These are phyloP conservation scores for Lepisosteus osseus DNA, from an alignment of 2,113 vertebrate species.

Conservation along the genomic window DNA sequence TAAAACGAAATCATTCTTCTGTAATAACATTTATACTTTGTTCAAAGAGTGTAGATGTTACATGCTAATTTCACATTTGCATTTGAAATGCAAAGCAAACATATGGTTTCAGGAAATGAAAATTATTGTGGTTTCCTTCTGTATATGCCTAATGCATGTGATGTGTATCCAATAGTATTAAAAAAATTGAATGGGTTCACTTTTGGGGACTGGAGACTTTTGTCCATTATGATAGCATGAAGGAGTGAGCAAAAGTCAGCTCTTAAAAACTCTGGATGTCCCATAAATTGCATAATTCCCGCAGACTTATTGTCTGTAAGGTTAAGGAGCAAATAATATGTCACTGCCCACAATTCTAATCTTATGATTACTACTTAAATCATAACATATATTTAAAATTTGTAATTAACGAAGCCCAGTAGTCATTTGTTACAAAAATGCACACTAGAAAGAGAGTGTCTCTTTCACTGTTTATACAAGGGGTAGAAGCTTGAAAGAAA, in stretches of 20 bases:
- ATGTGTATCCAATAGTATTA: background rate
- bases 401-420: conserved; percentile 29
- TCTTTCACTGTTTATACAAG: conserved; percentile 32
- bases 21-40: background rate
- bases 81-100: conserved; percentile 25
- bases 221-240: conserved; percentile 23
- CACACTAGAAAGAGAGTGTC: conserved; percentile 8
- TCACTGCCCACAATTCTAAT: conserved; percentile 19
- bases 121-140: conserved; percentile 29
- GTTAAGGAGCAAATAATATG: conserved; percentile 32
- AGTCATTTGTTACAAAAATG: conserved; percentile 28
- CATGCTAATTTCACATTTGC: conserved; percentile 30
- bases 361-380: conserved; percentile 26
- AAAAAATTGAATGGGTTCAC: background rate
- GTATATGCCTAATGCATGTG: conserved; percentile 22
- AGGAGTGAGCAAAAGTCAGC: background rate
- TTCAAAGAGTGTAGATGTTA: conserved; percentile 22
- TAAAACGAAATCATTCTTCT: background rate
- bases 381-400: conserved; percentile 23
- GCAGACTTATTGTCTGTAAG: conserved; percentile 37
- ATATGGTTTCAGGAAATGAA: conserved; percentile 38
- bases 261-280: conserved; percentile 23
- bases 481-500: conserved; percentile 26
- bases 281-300: conserved; percentile 19
- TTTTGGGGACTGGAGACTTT: background rate